phyloP scores from a whole-genome alignment of 1,140 invertebrate species.

The Muscidifurax raptorellus region DNA sequence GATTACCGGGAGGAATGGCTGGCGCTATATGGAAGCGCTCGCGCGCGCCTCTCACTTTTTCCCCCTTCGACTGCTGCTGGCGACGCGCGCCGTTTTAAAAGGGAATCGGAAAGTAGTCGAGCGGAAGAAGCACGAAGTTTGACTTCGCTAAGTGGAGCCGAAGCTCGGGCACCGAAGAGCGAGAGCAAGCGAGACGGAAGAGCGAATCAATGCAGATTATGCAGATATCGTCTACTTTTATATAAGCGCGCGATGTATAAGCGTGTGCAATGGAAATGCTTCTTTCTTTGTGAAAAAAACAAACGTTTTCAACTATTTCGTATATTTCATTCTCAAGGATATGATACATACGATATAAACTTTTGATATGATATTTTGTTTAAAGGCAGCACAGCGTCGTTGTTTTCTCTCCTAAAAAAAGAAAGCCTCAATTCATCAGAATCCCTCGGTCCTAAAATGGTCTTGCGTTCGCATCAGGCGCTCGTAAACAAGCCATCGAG shows the following conservation, averaged over 20 bases:
- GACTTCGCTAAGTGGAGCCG: constrained; percentile 2
- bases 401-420: background rate
- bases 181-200: background rate
- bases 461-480: background rate
- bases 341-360: no score
- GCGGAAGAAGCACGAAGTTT: constrained; percentile 20
- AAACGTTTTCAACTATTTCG: background rate
- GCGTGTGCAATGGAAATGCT: background rate
- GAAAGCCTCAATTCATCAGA: background rate
- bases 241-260: background rate
- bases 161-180: background rate
- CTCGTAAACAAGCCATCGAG: background rate
- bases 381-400: no score
- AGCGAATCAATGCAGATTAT: constrained; percentile 38
- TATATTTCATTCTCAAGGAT: background rate
- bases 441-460: background rate
- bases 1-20: constrained; percentile 11
- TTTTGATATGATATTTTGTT: no score
- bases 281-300: background rate
- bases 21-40: background rate
- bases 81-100: background rate
- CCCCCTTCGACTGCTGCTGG: background rate
- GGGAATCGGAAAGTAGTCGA: constrained; percentile 31
- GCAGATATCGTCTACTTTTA: background rate
- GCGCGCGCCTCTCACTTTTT: background rate